phyloP scores from a whole-genome alignment of 2,797 vertebrate species.

The Leuciscus waleckii region DNA sequence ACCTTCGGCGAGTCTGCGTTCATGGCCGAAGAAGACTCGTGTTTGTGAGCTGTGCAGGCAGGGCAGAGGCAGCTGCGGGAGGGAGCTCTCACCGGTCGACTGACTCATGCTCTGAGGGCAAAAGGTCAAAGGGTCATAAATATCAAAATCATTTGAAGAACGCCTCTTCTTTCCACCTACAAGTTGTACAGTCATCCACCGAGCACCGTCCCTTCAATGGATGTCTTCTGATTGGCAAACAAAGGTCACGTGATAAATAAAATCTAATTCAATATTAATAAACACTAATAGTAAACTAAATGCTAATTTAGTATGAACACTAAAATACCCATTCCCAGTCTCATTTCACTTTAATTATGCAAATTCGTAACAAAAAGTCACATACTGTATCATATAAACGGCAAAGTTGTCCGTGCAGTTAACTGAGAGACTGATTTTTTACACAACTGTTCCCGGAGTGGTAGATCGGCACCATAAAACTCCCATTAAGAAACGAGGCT shows the following conservation, averaged over 20 bases:
- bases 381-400: no score
- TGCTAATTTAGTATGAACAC: no score
- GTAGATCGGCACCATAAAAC: background rate
- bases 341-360: background rate
- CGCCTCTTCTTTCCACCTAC: background rate
- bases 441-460: background rate
- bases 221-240: background rate
- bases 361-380: background rate
- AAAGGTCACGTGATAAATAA: background rate
- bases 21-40: conserved; percentile 94
- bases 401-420: no score
- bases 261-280: no score
- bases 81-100: conserved; percentile 74
- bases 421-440: no score
- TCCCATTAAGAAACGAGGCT: background rate
- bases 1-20: conserved; percentile 93
- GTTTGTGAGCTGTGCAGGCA: conserved; percentile 90
- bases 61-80: conserved; percentile 92
- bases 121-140: conserved; percentile 1
- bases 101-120: conserved; percentile 83
- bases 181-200: background rate
- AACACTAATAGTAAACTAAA: background rate
- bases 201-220: background rate
- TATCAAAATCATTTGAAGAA: background rate
- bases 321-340: no score